Conservation (phyloP, 2,797 vertebrate genomes). For the Enteromius fasciolatus region DNA sequence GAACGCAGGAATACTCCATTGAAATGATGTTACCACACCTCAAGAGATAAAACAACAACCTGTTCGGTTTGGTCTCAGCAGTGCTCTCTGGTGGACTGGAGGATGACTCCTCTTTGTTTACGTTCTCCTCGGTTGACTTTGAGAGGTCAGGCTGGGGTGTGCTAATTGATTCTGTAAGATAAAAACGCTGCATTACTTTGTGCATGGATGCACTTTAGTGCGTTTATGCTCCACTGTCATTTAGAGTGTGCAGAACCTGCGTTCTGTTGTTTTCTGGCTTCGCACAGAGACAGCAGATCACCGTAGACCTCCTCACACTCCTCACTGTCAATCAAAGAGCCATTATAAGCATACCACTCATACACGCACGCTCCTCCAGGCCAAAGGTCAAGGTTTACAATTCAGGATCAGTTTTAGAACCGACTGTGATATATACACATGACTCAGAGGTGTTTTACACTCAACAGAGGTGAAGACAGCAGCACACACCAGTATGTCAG, state of each 20-base stretch:
- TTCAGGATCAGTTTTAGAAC: conserved; percentile 10
- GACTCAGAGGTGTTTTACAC: neutral
- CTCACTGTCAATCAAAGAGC: conserved; percentile 80
- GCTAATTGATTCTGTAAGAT: conserved; percentile 56
- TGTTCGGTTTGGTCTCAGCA: conserved; percentile 55
- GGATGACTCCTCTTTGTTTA: conserved; percentile 68
- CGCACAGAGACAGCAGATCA: conserved; percentile 77
- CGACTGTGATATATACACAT: neutral
- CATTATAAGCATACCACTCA: conserved; percentile 38
- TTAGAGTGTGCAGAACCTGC: conserved; percentile 63
- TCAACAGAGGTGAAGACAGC: conserved; percentile 19
- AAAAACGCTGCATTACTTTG: conserved; percentile 28
- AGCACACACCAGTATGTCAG: conserved; percentile 85
- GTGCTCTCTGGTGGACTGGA: conserved; percentile 71
- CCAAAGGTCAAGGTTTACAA: neutral
- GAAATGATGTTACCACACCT: neutral
- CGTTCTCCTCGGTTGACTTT: conserved; percentile 49
- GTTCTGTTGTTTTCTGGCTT: conserved; percentile 68
- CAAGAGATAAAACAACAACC: conserved; percentile 34
- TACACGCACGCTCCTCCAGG: neutral
- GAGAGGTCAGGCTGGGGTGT: conserved; percentile 53
- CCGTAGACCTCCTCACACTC: conserved; percentile 82
- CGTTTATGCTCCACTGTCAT: neutral
- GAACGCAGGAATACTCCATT: neutral
- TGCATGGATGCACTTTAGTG: conserved; percentile 21